phyloP scores from a whole-genome alignment of 2,113 vertebrate genomes.

The Pionites leucogaster region DNA sequence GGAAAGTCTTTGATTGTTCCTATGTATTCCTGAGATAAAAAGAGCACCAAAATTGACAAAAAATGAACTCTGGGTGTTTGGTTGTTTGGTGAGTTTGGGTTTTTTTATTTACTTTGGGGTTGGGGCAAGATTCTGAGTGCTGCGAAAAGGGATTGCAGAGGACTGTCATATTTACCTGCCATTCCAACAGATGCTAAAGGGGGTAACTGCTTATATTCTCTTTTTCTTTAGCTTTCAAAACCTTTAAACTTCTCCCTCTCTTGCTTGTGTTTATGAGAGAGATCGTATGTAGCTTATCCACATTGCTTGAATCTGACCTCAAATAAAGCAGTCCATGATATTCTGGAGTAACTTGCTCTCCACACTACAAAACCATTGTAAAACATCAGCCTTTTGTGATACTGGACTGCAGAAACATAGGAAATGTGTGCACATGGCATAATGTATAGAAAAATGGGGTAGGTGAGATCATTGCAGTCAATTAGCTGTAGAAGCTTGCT shows the following conservation, averaged over 20 bases:
- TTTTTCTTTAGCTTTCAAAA: not conserved
- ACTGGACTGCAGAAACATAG: not conserved
- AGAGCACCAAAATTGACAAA: not conserved
- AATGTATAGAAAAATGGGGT: not conserved
- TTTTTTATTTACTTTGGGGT: not conserved
- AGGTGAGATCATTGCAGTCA: not conserved
- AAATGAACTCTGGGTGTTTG: not conserved
- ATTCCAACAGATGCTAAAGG: not conserved
- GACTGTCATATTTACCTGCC: not conserved
- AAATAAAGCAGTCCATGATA: not conserved
- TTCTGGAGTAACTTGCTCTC: not conserved
- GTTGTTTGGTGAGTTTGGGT: rapidly evolving
- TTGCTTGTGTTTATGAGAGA: not conserved
- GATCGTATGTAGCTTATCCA: not conserved
- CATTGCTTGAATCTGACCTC: not conserved
- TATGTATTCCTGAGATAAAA: not conserved
- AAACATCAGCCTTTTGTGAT: not conserved
- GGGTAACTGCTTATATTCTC: not conserved
- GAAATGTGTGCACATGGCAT: not conserved
- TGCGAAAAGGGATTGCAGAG: not conserved
- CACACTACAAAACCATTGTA: not conserved
- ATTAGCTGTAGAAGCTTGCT: not conserved
- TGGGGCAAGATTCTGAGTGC: not conserved
- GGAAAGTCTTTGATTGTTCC: not conserved
- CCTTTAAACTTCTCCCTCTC: not conserved